Percentiles rank a stretch among this genome's conserved stretches.
Conservation (phyloP, 2,113 vertebrate genomes). For the Ascaphus truei region DNA sequence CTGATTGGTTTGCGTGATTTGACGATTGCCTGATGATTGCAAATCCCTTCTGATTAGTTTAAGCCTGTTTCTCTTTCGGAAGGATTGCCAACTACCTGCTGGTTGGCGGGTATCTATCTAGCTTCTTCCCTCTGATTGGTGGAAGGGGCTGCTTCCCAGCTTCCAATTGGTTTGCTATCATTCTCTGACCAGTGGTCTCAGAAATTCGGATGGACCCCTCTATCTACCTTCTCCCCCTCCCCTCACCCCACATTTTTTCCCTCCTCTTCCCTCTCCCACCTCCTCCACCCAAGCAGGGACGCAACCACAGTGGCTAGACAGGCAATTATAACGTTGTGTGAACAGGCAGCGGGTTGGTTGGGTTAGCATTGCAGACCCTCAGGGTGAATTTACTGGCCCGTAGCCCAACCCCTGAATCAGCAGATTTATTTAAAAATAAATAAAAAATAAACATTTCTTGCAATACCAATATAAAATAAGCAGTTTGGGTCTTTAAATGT, state of each 20-base stretch:
- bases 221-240: not conserved
- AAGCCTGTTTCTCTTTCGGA: not conserved
- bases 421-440: no score
- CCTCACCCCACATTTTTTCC: not conserved
- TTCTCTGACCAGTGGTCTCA: not conserved
- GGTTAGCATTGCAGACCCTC: no score
- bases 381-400: no score
- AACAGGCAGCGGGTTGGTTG: no score
- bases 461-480: no score
- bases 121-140: not conserved
- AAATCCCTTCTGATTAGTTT: not conserved
- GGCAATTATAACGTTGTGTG: no score
- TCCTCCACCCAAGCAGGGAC: slow-evolving; percentile 25
- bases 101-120: not conserved
- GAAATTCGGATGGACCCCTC: not conserved
- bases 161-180: not conserved
- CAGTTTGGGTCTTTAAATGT: no score
- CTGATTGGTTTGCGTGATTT: not conserved
- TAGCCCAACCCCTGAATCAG: no score
- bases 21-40: not conserved
- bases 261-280: not conserved
- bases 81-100: not conserved
- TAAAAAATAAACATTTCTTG: no score
- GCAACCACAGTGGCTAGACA: slow-evolving; percentile 10
- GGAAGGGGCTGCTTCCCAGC: not conserved